Evolutionary conservation across 2,797 vertebrate genomes (phyloP), one percentile per base, ranked within the genome.

Genomic region (Huso huso): DNA sequence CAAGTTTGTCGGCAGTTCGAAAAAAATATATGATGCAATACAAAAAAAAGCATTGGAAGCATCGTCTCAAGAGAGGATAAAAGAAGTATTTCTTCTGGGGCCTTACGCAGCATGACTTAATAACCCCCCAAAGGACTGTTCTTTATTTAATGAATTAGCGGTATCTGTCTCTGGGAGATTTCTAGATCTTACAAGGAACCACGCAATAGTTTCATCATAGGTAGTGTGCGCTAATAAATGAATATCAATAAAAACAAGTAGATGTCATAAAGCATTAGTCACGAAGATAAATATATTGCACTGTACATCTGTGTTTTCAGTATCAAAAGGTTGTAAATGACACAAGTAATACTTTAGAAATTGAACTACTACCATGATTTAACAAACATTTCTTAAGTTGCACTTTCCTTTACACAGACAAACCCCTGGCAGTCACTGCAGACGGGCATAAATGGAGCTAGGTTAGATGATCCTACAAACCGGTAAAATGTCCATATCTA

Each of bases 201-300:
- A 48, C 48, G 78, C 72, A 82, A 85, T 49, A 12, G 61, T 88
- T 87, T 85, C 86, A 88, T 88, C 86, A 87, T 79, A 51, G 72
- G 53, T 49, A 51, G 49, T 63, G 69, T 13, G 64, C 69, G 66
- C 74, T 75, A 9, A 9, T 55, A 55, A 55, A 37, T 37, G 23
- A 55, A 55, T 55, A 7, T 55, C 52, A 55, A 55, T 55, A 9
- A 55, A 55, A 55, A 55, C 52, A 5, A 55, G 6, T n/a, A 10
- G 52, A n/a, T 9, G n/a, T 55, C n/a, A 3, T 55, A 55, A n/a
- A 55, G n/a, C 3, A 55, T 9, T 55, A 55, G 4, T 10, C 9
- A 55, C 6, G 5, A 9, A 3, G 52, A 55, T 9, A 55, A 55
- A 55, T 6, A 55, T 10, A 55, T 6, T 10, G n/a, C 52, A 55